Base-by-base conservation (phyloP, 2,797 vertebrate species). In the Sorex maritimensis region DNA sequence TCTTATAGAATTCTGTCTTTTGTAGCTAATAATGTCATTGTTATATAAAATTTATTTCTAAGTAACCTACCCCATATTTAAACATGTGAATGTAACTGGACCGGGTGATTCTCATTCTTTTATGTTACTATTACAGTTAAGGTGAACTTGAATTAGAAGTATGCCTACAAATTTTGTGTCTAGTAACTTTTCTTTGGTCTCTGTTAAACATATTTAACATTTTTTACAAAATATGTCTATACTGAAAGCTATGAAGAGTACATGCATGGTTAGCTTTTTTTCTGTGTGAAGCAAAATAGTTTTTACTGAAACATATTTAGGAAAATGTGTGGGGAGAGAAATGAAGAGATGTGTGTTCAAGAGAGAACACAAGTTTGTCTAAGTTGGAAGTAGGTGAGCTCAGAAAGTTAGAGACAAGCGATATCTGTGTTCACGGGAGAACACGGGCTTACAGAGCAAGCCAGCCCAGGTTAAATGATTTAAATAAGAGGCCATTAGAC, bases 11-110 rank as follows among this genome's bases (percentile, higher is more conserved):
- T 75, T 58, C 8, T 80, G 5, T 71, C 11, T 79, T 95, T 94
- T 6, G 65, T 63, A 38, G 11, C 23, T 8, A 83, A 4, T 44
- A 5, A 44, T 92, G 1, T 78, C 2, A 17, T 92, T 10, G n/a
- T 83, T 41, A 17, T 52, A 67, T 94, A 82, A 81, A 74, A 84
- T 52, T 88, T 0, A 72, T 82, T 93, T 28, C 38, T 73, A 63
- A 67, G 75, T 68, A 79, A 93, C 71, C 7, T 13, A 34, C 30
- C 9, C 6, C 58, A 2, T 30, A 67, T 26, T 86, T 84, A 89
- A 93, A 55, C 4, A 52, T 38, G 74, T 71, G 24, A 44, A 46
- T 13, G 4, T 38, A 30, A 28, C 17, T 74, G 2, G 10, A 41
- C 1, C 34, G 0, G 15, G 21, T 63, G 19, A 67, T 23, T 2